These are phyloP conservation scores for Perca flavescens DNA, from an alignment of 2,113 vertebrate genomes.

Conservation along the genomic window DNA sequence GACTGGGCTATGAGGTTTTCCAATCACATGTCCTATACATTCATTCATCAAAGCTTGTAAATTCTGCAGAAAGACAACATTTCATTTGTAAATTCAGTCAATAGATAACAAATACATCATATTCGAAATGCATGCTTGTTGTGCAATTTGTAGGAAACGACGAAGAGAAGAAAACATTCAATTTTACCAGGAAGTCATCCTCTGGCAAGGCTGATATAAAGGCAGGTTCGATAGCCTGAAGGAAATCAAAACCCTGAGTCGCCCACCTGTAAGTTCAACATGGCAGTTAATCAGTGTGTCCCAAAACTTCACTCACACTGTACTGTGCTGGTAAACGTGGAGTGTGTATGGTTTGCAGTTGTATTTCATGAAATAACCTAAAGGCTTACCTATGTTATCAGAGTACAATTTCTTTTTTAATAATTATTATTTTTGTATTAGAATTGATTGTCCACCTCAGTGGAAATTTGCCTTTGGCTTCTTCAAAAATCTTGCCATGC, in stretches of 20 bases:
- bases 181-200: slow-evolving; percentile 97
- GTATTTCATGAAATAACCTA: slow-evolving; percentile 1
- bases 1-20: slow-evolving; percentile 98
- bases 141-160: not conserved
- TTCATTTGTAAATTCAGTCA: not conserved
- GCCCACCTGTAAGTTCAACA: slow-evolving; percentile 89
- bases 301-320: not conserved
- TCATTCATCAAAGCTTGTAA: slow-evolving; percentile 98
- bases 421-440: too few species aligned
- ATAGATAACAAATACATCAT: not conserved
- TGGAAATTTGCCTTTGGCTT: too few species aligned
- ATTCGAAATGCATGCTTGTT: not conserved
- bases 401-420: not conserved
- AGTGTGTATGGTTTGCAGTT: not conserved
- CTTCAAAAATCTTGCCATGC: slow-evolving; percentile 18
- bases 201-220: slow-evolving; percentile 98
- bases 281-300: not conserved
- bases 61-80: slow-evolving; percentile 83
- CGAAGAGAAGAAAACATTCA: not conserved
- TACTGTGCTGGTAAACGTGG: not conserved
- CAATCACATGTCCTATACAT: slow-evolving; percentile 99
- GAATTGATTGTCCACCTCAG: too few species aligned
- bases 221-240: slow-evolving; percentile 96
- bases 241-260: slow-evolving; percentile 99
- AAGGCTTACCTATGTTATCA: slow-evolving; percentile 5